Conservation (phyloP, 2,797 vertebrate genomes). For the Oryzias dopingdopingensis region DNA sequence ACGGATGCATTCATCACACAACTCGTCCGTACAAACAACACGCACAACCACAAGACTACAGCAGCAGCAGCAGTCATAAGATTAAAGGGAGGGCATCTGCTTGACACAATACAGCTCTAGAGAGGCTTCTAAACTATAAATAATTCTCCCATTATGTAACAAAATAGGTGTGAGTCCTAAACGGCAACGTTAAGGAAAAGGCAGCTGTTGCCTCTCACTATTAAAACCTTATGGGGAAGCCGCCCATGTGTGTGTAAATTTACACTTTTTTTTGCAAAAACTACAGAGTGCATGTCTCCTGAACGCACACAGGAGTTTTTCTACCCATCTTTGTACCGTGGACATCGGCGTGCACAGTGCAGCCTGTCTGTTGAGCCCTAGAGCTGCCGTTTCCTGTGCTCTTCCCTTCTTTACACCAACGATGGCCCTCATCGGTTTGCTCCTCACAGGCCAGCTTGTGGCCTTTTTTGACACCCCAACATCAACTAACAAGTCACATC, state of each 20-base stretch:
- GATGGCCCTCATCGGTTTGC: constrained; percentile 16
- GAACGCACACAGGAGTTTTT: constrained; percentile 19
- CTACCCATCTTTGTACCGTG: constrained; percentile 7
- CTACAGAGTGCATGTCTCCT: constrained; percentile 18
- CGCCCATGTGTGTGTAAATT: constrained; percentile 1
- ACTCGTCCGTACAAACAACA: constrained; percentile 33
- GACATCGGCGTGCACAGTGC: constrained; percentile 13
- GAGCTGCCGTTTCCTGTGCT: constrained; percentile 24
- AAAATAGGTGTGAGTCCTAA: constrained; percentile 33
- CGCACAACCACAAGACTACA: constrained; percentile 26
- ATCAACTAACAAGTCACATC: constrained; percentile 12
- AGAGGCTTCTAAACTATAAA: constrained; percentile 30
- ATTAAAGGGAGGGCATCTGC: constrained; percentile 58
- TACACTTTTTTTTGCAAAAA: constrained; percentile 11
- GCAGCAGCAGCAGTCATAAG: constrained; percentile 47
- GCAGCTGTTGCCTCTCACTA: constrained; percentile 37
- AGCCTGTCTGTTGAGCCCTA: constrained; percentile 32
- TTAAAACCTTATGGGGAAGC: constrained; percentile 22
- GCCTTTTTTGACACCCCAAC: constrained; percentile 18
- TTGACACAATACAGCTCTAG: constrained; percentile 17
- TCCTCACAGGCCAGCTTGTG: constrained; percentile 16
- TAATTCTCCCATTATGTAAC: constrained; percentile 23
- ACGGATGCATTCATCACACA: constrained; percentile 26
- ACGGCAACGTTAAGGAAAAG: constrained; percentile 44
- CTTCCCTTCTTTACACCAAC: constrained; percentile 35